Evolutionary conservation across 2,113 vertebrate genomes (phyloP), one percentile per base, ranked within the genome.

Genomic region (Neomonachus schauinslandi): DNA sequence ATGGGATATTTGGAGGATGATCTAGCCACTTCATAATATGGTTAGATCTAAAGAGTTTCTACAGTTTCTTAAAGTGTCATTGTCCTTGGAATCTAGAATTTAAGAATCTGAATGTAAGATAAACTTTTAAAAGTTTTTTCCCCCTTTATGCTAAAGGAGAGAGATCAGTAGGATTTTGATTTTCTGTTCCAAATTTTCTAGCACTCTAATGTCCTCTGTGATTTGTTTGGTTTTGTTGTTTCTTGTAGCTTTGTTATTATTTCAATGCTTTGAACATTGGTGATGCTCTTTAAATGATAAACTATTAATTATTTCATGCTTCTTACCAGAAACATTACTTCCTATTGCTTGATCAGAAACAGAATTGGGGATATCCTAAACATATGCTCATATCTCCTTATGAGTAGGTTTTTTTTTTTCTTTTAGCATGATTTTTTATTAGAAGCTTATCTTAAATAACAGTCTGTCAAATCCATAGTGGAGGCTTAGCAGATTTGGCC

Each of bases 221-320:
- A 53, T 69, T 88, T 69, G 5, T 39, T 88, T 90, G 4, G 36
- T 67, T 94, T 83, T 61, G 6, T 80, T 65, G 9, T 84, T 46
- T 65, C 51, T 71, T 90, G 33, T 89, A 59, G 4, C 1, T 96
- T 92, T 81, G 2, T 33, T 85, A 61, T 74, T 92, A 90, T 89
- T 82, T 77, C 61, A 89, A 82, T 63, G 46, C 15, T 16, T 92
- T 86, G 21, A 94, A 97, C 24, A 74, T 24, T 74, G 12, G 2
- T 89, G 26, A 63, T 97, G 46, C 28, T 84, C 1, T 69, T 24
- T 87, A 91, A 96, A 91, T 89, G 8, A 74, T 91, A 91, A 83
- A 94, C 28, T 81, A 9, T 63, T 51, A 89, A 33, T 83, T 72
- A 87, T 88, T 94, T 81, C 4, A 55, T 81, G 11, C 31, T 85